Percentiles rank a stretch among this genome's conserved stretches.
Evolutionary conservation across 1,140 invertebrate species (phyloP).

Genomic region (Macrocentrus cingulum): DNA sequence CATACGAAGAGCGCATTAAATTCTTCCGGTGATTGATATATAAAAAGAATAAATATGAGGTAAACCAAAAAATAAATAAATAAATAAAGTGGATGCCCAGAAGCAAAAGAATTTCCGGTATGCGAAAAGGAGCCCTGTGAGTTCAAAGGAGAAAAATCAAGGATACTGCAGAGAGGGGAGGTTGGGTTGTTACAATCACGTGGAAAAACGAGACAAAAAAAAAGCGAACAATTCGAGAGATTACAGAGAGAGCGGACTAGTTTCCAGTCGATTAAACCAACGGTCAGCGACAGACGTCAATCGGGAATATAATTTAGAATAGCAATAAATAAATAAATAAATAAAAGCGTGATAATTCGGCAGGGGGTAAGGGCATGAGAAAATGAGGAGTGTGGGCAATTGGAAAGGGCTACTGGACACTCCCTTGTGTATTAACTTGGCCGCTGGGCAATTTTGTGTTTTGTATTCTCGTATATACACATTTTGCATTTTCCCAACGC

Average conservation of each 20-base stretch:
- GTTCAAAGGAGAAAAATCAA: not conserved
- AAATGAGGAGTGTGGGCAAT: not conserved
- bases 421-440: not conserved
- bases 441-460: slow-evolving; percentile 2
- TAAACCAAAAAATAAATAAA: not conserved
- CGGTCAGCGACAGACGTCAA: not conserved
- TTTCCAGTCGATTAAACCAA: slow-evolving; percentile 39
- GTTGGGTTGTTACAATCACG: slow-evolving; percentile 8
- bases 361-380: not conserved
- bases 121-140: not conserved
- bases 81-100: not conserved
- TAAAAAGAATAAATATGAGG: not conserved
- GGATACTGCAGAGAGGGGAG: not conserved
- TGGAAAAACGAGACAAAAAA: slow-evolving; percentile 35
- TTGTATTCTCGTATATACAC: not conserved
- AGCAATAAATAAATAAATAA: not conserved
- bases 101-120: slow-evolving; percentile 5
- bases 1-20: slow-evolving; percentile 8
- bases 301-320: not conserved
- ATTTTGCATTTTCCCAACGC: slow-evolving; percentile 14
- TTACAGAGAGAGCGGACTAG: slow-evolving; percentile 37
- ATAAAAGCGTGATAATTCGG: not conserved
- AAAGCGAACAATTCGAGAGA: slow-evolving; percentile 39
- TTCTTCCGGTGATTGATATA: slow-evolving; percentile 4
- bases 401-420: not conserved